Evolutionary conservation across 2,113 vertebrate genomes (phyloP).

Genomic region (Fulica atra): DNA sequence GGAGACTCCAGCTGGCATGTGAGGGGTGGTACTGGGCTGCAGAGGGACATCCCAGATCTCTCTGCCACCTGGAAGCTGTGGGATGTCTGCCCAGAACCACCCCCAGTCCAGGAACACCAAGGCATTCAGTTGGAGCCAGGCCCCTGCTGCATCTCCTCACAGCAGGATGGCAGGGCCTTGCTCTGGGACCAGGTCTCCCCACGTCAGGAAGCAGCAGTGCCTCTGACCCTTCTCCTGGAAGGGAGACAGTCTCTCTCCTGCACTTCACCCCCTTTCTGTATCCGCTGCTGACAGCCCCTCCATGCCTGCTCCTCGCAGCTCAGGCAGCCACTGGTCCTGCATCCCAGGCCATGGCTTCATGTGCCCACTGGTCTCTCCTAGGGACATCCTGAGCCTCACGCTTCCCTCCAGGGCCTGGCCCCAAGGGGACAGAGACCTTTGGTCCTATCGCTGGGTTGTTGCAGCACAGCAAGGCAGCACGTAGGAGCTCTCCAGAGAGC

Average conservation of each 20-base stretch:
- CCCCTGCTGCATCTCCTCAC: not conserved
- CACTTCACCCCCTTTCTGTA: not conserved
- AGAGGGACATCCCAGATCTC: not conserved
- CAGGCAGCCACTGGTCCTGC: not conserved
- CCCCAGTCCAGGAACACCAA: not conserved
- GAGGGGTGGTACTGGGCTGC: not conserved
- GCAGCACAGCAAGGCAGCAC: not conserved
- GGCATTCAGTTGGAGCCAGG: not conserved
- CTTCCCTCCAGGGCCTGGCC: not conserved
- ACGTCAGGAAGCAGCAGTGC: not conserved
- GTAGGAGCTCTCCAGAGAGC: not conserved
- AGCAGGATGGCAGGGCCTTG: not conserved
- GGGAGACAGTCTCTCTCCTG: not conserved
- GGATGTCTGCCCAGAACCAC: not conserved
- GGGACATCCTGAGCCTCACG: not conserved
- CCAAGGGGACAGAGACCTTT: not conserved
- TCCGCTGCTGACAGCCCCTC: not conserved
- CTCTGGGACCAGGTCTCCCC: not conserved
- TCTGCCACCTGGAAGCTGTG: not conserved
- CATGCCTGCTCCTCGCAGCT: not conserved
- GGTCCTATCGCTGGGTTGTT: not conserved
- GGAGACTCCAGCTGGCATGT: slow-evolving; percentile 1
- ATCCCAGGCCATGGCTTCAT: not conserved
- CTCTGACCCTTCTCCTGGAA: not conserved
- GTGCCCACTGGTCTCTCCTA: not conserved